Conservation (phyloP, 2,113 vertebrate genomes). For the Heterotis niloticus region DNA sequence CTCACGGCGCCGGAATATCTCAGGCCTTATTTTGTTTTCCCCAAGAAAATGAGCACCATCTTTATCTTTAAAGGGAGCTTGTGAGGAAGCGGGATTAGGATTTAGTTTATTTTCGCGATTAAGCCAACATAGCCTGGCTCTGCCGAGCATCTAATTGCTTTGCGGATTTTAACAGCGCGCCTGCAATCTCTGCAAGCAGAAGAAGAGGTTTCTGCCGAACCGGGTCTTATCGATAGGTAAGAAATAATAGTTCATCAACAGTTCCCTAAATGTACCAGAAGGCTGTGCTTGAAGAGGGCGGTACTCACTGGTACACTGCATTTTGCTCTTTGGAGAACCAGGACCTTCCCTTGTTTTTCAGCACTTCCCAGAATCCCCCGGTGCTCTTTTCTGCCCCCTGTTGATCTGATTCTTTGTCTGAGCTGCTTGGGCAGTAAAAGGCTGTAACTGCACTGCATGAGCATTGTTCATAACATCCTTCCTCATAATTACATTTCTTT, state of each 20-base stretch:
- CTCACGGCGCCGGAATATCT: not conserved
- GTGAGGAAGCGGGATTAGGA: slow-evolving; percentile 4
- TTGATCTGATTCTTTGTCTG: too few relatives aligned
- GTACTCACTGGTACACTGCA: too few relatives aligned
- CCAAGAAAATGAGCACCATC: not conserved
- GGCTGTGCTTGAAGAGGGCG: too few relatives aligned
- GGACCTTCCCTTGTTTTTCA: too few relatives aligned
- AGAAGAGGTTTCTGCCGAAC: not conserved
- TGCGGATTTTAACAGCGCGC: not conserved
- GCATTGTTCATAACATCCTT: too few relatives aligned
- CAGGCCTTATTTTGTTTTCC: not conserved
- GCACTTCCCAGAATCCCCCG: too few relatives aligned
- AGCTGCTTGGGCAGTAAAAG: too few relatives aligned
- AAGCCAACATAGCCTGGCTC: not conserved
- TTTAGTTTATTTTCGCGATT: slow-evolving; percentile 12
- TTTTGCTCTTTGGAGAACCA: too few relatives aligned
- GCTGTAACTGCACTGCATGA: too few relatives aligned
- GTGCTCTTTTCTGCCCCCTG: too few relatives aligned
- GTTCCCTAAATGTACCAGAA: too few relatives aligned
- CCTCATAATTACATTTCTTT: too few relatives aligned
- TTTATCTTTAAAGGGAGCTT: not conserved
- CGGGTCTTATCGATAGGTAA: not conserved
- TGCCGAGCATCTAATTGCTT: slow-evolving; percentile 3
- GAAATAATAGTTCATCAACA: not conserved
- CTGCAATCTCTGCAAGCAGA: slow-evolving; percentile 1